phyloP scores from a whole-genome alignment of 2,113 vertebrate genomes.

The Amia ocellicauda region DNA sequence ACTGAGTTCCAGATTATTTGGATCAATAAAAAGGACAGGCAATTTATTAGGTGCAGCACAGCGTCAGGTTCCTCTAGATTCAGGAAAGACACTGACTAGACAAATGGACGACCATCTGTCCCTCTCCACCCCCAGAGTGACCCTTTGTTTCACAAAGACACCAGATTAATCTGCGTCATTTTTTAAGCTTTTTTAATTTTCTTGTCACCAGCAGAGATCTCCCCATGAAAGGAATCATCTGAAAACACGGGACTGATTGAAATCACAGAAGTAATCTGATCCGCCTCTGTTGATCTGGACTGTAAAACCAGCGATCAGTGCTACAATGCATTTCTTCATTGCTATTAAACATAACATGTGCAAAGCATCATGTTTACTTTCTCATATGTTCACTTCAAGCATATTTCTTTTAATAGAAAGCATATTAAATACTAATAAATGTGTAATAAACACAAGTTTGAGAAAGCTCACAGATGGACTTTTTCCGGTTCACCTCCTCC shows the following conservation, averaged over 20 bases:
- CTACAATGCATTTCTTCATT: no score
- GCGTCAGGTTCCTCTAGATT: neutral
- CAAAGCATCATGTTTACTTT: neutral
- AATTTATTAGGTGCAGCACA: neutral
- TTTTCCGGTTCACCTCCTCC: slow-evolving; percentile 16
- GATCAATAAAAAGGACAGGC: slow-evolving; percentile 3
- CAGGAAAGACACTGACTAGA: neutral
- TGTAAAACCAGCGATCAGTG: no score
- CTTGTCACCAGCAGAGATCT: no score
- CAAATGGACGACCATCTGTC: slow-evolving; percentile 10
- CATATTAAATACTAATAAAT: neutral
- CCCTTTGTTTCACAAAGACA: slow-evolving; percentile 9
- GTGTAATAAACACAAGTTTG: neutral
- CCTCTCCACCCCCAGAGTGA: neutral
- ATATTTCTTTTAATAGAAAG: neutral
- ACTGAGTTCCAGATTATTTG: neutral
- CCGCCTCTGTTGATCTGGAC: no score
- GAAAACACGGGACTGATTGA: no score
- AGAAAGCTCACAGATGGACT: slow-evolving; percentile 21
- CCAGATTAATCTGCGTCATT: neutral
- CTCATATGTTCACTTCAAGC: neutral
- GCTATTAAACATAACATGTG: no score
- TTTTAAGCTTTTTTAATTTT: neutral
- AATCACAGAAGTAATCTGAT: no score
- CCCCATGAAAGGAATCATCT: no score